Conservation (phyloP, 2,888 invertebrate species). For the Ptychoptera contaminata region DNA sequence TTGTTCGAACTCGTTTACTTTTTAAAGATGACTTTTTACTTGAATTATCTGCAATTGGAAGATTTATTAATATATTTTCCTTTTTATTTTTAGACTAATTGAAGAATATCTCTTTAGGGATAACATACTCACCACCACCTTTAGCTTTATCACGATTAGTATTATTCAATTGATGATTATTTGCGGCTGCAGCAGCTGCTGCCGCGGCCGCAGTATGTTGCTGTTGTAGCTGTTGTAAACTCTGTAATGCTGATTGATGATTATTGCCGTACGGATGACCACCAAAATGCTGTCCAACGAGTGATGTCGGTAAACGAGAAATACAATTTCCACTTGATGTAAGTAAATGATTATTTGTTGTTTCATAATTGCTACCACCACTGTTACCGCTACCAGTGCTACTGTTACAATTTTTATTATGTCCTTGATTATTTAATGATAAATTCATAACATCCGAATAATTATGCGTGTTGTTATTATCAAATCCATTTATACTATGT, state of each 20-base stretch:
- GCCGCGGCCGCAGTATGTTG: slow-evolving; percentile 26
- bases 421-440: slow-evolving; percentile 21
- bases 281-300: slow-evolving; percentile 5
- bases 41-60: slow-evolving; percentile 24
- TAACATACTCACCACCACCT: slow-evolving; percentile 1
- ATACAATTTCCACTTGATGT: neutral
- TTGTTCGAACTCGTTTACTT: slow-evolving; percentile 84
- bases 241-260: slow-evolving; percentile 26
- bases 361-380: slow-evolving; percentile 21
- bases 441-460: slow-evolving; percentile 30
- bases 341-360: neutral
- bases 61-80: neutral
- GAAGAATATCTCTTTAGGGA: too few relatives aligned
- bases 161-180: slow-evolving; percentile 14
- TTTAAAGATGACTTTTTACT: slow-evolving; percentile 30
- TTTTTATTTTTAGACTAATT: neutral
- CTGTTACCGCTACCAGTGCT: slow-evolving; percentile 11
- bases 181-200: neutral
- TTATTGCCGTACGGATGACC: slow-evolving; percentile 7
- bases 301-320: neutral
- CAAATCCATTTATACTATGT: slow-evolving; percentile 8
- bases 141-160: slow-evolving; percentile 23
- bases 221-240: slow-evolving; percentile 29
- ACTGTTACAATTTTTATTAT: slow-evolving; percentile 12
- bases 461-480: slow-evolving; percentile 19